phyloP scores from a whole-genome alignment of 2,113 vertebrate genomes.

The Hemibagrus wyckioides region DNA sequence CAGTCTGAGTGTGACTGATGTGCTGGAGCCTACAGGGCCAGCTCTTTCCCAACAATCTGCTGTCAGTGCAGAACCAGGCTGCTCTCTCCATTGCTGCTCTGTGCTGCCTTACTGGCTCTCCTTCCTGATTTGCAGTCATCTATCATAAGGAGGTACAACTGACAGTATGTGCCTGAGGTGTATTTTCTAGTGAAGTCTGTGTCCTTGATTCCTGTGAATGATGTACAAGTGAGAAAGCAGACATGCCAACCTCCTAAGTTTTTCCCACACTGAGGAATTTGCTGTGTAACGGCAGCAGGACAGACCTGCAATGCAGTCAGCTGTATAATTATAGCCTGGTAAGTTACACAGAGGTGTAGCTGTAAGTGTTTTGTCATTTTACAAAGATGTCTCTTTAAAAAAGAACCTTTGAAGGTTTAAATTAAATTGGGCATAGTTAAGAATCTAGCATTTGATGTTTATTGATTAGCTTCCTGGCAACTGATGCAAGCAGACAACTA shows the following conservation, averaged over 20 bases:
- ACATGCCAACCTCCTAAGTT: neutral
- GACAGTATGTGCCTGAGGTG: slow-evolving; percentile 3
- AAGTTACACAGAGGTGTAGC: slow-evolving; percentile 19
- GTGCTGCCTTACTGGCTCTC: neutral
- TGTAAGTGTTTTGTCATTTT: slow-evolving; percentile 25
- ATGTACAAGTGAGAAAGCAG: neutral
- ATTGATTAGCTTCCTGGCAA: slow-evolving; percentile 47
- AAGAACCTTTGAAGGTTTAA: slow-evolving; percentile 29
- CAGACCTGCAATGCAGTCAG: slow-evolving; percentile 23
- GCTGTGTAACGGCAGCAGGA: neutral
- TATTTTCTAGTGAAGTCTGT: too few relatives aligned
- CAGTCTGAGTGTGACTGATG: slow-evolving; percentile 27
- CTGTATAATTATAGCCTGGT: slow-evolving; percentile 32
- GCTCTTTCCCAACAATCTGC: slow-evolving; percentile 1
- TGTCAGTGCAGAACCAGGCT: slow-evolving; percentile 21
- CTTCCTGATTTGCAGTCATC: neutral
- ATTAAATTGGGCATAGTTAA: slow-evolving; percentile 19
- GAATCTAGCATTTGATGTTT: slow-evolving; percentile 19
- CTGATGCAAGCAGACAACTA: slow-evolving; percentile 36
- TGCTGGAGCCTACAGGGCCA: neutral
- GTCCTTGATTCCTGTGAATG: neutral
- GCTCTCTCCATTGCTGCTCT: slow-evolving; percentile 49
- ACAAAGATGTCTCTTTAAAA: slow-evolving; percentile 35
- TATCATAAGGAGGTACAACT: slow-evolving; percentile 33
- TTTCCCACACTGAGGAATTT: neutral